Conservation (phyloP, 2,113 vertebrate genomes). For the Carlito syrichta region DNA sequence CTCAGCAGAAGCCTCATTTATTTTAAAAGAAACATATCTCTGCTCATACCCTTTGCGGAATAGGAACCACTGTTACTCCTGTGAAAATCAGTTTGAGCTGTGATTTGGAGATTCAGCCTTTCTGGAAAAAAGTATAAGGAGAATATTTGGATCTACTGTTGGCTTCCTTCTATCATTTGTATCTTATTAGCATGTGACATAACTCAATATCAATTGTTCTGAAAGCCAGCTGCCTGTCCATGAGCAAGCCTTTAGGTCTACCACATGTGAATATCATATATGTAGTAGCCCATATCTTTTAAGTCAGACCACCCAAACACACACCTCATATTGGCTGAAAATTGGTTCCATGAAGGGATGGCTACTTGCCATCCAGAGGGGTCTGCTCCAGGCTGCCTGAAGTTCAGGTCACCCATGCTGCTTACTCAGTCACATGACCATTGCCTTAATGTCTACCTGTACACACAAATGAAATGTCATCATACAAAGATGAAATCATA, state of each 20-base stretch:
- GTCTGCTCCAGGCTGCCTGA: not conserved
- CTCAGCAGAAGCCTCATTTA: not conserved
- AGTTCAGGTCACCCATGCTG: not conserved
- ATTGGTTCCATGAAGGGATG: not conserved
- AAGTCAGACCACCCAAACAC: not conserved
- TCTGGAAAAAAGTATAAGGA: not conserved
- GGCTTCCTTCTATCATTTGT: not conserved
- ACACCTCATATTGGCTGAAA: not conserved
- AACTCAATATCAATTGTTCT: not conserved
- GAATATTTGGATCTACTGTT: not conserved
- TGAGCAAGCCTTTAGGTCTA: not conserved
- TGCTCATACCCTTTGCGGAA: not conserved
- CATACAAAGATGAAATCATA: not conserved
- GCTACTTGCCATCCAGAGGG: not conserved
- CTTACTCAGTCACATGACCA: not conserved
- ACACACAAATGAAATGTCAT: not conserved
- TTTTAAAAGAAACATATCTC: not conserved
- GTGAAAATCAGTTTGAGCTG: not conserved
- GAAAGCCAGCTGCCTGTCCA: not conserved
- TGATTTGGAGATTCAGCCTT: not conserved
- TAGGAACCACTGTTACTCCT: not conserved
- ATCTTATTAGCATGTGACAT: not conserved
- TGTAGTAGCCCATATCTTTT: accelerated
- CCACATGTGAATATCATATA: not conserved
- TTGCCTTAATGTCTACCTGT: not conserved